Evolutionary conservation across 1,140 invertebrate genomes (phyloP).

Genomic region (Pseudomyrmex concolor): DNA sequence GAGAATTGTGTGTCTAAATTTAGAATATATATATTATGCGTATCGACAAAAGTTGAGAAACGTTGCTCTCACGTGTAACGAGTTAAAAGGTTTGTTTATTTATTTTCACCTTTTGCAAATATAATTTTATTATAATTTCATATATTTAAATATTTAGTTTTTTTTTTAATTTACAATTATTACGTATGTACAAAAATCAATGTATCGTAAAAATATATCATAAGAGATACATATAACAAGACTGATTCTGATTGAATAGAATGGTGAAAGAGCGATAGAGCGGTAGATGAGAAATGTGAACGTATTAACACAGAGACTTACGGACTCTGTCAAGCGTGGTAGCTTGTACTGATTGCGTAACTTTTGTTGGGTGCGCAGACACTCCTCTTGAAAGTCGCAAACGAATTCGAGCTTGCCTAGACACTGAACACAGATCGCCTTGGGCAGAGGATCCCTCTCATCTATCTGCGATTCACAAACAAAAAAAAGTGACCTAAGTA

Average conservation of each 20-base stretch:
- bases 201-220: too few species aligned
- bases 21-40: too few species aligned
- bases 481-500: constrained; percentile 69
- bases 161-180: too few species aligned
- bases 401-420: constrained; percentile 85
- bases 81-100: too few species aligned
- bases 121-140: neutral
- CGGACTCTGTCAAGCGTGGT: constrained; percentile 79
- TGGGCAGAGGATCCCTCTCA: constrained; percentile 84
- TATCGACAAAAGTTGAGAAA: too few species aligned
- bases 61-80: neutral
- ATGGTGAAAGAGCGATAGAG: constrained; percentile 73
- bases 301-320: constrained; percentile 77
- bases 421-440: constrained; percentile 84
- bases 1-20: neutral
- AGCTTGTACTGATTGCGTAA: constrained; percentile 82
- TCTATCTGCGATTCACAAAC: constrained; percentile 83
- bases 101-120: too few species aligned
- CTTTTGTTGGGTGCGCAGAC: constrained; percentile 83
- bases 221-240: too few species aligned
- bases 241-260: neutral
- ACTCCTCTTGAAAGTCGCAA: constrained; percentile 85
- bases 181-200: too few species aligned
- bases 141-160: neutral
- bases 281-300: constrained; percentile 69